A percentile compares a stretch with the other conserved stretches of the same genome.
Evolutionary conservation across 2,888 invertebrate genomes (phyloP).

Genomic region (Clanis bilineata): DNA sequence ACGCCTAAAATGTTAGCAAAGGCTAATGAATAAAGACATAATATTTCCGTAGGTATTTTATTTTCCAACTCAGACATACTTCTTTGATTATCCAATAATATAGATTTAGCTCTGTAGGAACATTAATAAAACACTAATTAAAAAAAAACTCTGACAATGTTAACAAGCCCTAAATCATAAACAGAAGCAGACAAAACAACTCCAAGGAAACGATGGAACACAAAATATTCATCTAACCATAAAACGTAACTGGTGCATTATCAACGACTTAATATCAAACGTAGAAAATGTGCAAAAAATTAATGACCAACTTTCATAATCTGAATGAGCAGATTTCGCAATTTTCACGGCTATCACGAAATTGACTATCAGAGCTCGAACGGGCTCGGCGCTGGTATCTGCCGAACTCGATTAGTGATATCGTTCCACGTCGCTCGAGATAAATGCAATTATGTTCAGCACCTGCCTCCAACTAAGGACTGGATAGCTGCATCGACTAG

Average conservation of each 20-base stretch:
- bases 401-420: constrained; percentile 29
- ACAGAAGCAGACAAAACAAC: neutral
- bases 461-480: constrained; percentile 20
- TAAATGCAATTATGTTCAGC: constrained; percentile 29
- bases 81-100: too few relatives aligned
- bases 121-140: neutral
- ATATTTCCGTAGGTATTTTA: neutral
- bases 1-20: neutral
- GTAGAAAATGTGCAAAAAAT: neutral
- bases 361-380: too few relatives aligned
- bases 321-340: neutral
- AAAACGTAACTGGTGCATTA: neutral
- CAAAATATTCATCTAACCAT: neutral
- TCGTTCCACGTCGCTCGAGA: constrained; percentile 21
- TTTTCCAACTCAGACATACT: too few relatives aligned
- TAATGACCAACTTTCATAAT: constrained; percentile 1
- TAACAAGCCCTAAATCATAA: neutral
- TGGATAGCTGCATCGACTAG: constrained; percentile 15
- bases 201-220: neutral
- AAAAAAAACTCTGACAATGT: neutral
- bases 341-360: constrained; percentile 20
- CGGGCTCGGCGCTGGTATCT: constrained; percentile 11
- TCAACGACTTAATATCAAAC: neutral
- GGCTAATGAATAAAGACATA: neutral
- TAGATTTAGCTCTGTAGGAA: neutral